phyloP scores from a whole-genome alignment of 1,140 invertebrate species.

The Dinoponera quadriceps region DNA sequence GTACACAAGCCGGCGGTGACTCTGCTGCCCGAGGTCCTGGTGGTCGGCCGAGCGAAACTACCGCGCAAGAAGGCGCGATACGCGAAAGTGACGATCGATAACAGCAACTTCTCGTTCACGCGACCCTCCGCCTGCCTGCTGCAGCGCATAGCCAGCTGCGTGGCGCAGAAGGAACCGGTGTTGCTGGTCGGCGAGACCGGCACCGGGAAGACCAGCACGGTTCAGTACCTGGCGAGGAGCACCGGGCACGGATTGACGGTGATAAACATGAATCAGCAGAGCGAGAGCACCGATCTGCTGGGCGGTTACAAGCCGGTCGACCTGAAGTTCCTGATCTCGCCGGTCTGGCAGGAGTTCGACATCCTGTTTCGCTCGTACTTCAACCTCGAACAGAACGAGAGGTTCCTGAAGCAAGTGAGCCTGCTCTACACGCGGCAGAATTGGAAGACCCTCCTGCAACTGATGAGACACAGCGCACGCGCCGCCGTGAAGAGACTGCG shows the following conservation, averaged over 20 bases:
- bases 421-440: slow-evolving; percentile 90
- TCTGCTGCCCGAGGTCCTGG: slow-evolving; percentile 84
- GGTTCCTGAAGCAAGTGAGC: slow-evolving; percentile 93
- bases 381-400: slow-evolving; percentile 92
- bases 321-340: slow-evolving; percentile 92
- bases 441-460: slow-evolving; percentile 90
- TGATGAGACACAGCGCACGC: slow-evolving; percentile 92
- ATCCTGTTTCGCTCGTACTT: slow-evolving; percentile 93
- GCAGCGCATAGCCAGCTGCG: slow-evolving; percentile 94
- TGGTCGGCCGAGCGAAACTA: slow-evolving; percentile 87
- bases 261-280: slow-evolving; percentile 99
- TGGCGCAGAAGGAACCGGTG: slow-evolving; percentile 95
- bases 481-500: slow-evolving; percentile 88
- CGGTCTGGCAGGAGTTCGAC: slow-evolving; percentile 95
- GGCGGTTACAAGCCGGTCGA: slow-evolving; percentile 99
- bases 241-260: slow-evolving; percentile 95
- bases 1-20: slow-evolving; percentile 92
- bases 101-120: slow-evolving; percentile 92
- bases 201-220: slow-evolving; percentile 98
- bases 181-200: slow-evolving; percentile 99
- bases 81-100: slow-evolving; percentile 73
- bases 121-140: slow-evolving; percentile 92
- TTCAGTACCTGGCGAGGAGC: slow-evolving; percentile 96
- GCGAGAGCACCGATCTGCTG: slow-evolving; percentile 97
- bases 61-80: slow-evolving; percentile 69